Evolutionary conservation across 2,888 invertebrate species (phyloP), one percentile per base, ranked within the genome.

Genomic region (Sinodicranocentrus sp.): DNA sequence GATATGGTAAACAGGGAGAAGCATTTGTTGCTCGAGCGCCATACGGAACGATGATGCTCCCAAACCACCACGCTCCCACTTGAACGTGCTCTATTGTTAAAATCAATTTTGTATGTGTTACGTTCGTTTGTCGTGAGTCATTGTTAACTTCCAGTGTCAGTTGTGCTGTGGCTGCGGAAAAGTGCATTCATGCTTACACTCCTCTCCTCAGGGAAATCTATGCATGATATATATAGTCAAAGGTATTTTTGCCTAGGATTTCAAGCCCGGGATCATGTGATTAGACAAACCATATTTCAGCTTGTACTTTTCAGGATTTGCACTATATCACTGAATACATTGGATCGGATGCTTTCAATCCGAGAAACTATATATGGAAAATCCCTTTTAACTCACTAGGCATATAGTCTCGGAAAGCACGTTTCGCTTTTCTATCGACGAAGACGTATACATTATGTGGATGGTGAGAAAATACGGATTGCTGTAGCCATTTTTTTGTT

Each of bases 401-500:
- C n/a, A n/a, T n/a, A n/a, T n/a, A n/a, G n/a, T n/a, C n/a, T n/a
- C n/a, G n/a, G n/a, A n/a, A n/a, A n/a, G n/a, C n/a, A n/a, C n/a
- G n/a, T n/a, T n/a, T n/a, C n/a, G n/a, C n/a, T n/a, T n/a, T n/a
- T n/a, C n/a, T n/a, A n/a, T n/a, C n/a, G n/a, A n/a, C n/a, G n/a
- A n/a, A n/a, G n/a, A n/a, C 33, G 33, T 33, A 10, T 10, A 33
- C 10, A 33, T 33, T 33, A 10, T 33, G 3, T 33, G 33, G 33
- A 10, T 33, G 33, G 5, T 33, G 33, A 33, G 33, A 33, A 33
- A 3, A 33, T 48, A 48, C 48, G n/a, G 48, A n/a, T 48, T 48
- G 28, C 57, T 57, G 33, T 65, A 76, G 19, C 17, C 59, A 44
- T 77, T 48, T 25, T 19, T 13, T 57, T 17, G 23, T 39, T 65